A percentile compares a stretch with the other conserved stretches of the same genome.
phyloP scores from a whole-genome alignment of 2,797 vertebrate genomes.

The Betta splendens region DNA sequence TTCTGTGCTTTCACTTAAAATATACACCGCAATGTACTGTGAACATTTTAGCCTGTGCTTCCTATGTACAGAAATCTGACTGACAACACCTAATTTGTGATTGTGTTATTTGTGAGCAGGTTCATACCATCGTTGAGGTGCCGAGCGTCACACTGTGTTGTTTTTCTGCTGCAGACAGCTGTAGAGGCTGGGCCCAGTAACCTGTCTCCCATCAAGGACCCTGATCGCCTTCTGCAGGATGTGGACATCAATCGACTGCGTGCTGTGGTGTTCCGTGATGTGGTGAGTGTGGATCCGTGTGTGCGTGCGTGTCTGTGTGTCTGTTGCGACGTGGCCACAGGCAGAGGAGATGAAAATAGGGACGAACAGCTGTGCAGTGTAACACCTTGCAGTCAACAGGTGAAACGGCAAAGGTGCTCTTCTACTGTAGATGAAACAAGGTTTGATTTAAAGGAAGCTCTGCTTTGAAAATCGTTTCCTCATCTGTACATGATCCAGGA shows the following conservation, averaged over 20 bases:
- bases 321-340: slow-evolving; percentile 16
- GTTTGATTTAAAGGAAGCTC: slow-evolving; percentile 9
- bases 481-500: background rate
- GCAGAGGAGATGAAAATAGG: slow-evolving; percentile 15
- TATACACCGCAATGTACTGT: background rate
- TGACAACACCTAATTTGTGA: background rate
- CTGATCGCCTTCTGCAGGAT: slow-evolving; percentile 96
- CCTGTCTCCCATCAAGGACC: slow-evolving; percentile 92
- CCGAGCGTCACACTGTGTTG: slow-evolving; percentile 33
- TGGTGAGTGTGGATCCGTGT: slow-evolving; percentile 83
- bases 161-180: slow-evolving; percentile 80
- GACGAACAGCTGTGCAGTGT: slow-evolving; percentile 12
- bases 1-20: background rate
- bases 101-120: background rate
- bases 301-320: slow-evolving; percentile 29
- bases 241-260: slow-evolving; percentile 97
- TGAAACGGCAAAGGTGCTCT: slow-evolving; percentile 9
- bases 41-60: background rate
- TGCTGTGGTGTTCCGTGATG: slow-evolving; percentile 97
- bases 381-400: slow-evolving; percentile 15
- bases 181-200: slow-evolving; percentile 88
- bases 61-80: background rate
- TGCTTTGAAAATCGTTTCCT: slow-evolving; percentile 5
- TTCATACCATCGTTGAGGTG: background rate
- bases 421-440: background rate